Percentiles rank a stretch among this genome's conserved stretches.
Conservation (phyloP, 2,888 invertebrate genomes). For the Drosophila birchii region DNA sequence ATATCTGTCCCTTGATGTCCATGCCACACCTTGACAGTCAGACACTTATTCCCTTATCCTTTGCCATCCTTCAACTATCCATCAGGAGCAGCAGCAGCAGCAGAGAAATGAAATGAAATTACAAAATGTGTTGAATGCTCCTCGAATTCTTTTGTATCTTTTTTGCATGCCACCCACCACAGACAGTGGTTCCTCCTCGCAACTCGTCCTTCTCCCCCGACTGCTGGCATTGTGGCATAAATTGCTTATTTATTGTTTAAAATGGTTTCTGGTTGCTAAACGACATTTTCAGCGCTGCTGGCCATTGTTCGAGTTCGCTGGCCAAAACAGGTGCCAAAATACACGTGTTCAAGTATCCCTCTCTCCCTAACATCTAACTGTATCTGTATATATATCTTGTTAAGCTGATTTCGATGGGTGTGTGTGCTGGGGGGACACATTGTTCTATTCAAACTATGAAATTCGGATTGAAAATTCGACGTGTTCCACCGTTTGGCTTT, state of each 20-base stretch:
- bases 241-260: constrained; percentile 81
- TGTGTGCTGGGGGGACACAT: neutral
- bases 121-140: constrained; percentile 66
- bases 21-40: constrained; percentile 25
- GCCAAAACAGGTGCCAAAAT: constrained; percentile 38
- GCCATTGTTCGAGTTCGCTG: constrained; percentile 57
- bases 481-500: constrained; percentile 23
- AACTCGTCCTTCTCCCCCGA: neutral
- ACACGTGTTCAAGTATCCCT: constrained; percentile 31
- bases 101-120: constrained; percentile 79
- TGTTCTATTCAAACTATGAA: constrained; percentile 39
- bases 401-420: constrained; percentile 21
- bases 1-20: neutral
- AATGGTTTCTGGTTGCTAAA: constrained; percentile 69
- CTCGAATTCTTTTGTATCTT: constrained; percentile 51
- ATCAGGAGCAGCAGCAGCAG: constrained; percentile 56
- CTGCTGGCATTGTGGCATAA: constrained; percentile 62
- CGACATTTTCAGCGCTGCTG: constrained; percentile 61
- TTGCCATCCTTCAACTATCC: constrained; percentile 35
- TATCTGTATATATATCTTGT: constrained; percentile 10
- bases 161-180: constrained; percentile 56
- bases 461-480: constrained; percentile 28
- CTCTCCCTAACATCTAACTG: constrained; percentile 9
- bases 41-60: constrained; percentile 43
- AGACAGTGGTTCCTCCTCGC: neutral